phyloP scores from a whole-genome alignment of 2,888 invertebrate species.

The Coelopa pilipes region DNA sequence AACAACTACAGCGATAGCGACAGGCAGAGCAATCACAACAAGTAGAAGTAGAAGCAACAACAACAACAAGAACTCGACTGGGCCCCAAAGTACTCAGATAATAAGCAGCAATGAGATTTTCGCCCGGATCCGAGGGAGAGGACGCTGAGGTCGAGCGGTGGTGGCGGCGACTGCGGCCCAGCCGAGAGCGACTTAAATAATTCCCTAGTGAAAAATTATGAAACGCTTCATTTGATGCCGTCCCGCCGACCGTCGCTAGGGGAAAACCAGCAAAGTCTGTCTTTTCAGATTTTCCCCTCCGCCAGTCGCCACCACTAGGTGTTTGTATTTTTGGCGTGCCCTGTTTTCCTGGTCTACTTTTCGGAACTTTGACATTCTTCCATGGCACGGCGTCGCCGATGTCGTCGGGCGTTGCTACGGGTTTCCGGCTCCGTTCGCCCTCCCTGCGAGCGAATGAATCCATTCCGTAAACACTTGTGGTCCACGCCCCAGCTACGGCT shows the following conservation, averaged over 20 bases:
- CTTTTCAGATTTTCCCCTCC: constrained; percentile 23
- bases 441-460: constrained; percentile 36
- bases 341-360: constrained; percentile 10
- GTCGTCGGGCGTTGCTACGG: neutral
- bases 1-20: too few relatives aligned
- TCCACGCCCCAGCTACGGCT: constrained; percentile 5
- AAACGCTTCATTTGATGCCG: constrained; percentile 60
- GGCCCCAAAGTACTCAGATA: too few relatives aligned
- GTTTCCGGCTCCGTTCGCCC: too few relatives aligned
- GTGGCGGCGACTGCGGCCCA: constrained; percentile 34
- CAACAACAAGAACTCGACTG: neutral
- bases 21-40: neutral
- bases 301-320: neutral
- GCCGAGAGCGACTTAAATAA: constrained; percentile 48
- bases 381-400: neutral
- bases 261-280: neutral
- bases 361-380: constrained; percentile 26
- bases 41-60: too few relatives aligned
- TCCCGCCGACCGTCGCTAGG: constrained; percentile 44
- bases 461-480: constrained; percentile 42
- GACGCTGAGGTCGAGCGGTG: neutral
- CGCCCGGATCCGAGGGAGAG: too few relatives aligned
- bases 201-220: constrained; percentile 62
- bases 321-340: neutral
- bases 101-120: too few relatives aligned